Percentiles rank a stretch among this genome's conserved stretches.
These are phyloP conservation scores for Notamacropus eugenii DNA, from an alignment of 2,797 vertebrate species.

Conservation along the genomic window DNA sequence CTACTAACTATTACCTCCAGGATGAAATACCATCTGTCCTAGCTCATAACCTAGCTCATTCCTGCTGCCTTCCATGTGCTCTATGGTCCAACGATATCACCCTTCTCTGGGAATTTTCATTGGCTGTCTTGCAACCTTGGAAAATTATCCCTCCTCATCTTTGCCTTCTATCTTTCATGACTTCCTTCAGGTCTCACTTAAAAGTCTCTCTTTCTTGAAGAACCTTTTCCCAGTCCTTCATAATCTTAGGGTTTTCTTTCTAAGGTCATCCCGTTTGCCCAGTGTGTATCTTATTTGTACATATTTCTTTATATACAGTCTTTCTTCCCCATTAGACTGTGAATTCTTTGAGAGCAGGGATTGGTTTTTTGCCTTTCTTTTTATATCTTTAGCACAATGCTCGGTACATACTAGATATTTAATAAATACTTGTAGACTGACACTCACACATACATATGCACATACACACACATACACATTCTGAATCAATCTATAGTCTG, in stretches of 20 bases:
- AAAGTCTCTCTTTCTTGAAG: neutral
- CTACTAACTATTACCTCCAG: neutral
- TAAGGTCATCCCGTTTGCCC: neutral
- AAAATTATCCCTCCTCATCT: neutral
- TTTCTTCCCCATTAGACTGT: neutral
- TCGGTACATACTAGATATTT: neutral
- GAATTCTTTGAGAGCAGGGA: neutral
- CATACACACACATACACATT: neutral
- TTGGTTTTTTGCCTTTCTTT: neutral
- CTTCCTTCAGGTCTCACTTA: neutral
- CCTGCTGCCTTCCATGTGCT: neutral
- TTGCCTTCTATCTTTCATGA: neutral
- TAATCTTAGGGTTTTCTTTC: neutral
- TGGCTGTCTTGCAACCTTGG: neutral
- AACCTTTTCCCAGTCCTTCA: neutral
- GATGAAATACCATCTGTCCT: neutral
- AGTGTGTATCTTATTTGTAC: neutral
- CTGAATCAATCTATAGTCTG: neutral
- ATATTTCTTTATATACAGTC: neutral
- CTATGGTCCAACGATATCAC: neutral
- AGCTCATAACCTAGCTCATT: neutral
- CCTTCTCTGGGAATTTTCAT: neutral
- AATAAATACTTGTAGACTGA: neutral
- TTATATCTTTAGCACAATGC: neutral
- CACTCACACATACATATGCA: neutral